Evolutionary conservation across 2,113 vertebrate species (phyloP).

Genomic region (Emberiza fucata): DNA sequence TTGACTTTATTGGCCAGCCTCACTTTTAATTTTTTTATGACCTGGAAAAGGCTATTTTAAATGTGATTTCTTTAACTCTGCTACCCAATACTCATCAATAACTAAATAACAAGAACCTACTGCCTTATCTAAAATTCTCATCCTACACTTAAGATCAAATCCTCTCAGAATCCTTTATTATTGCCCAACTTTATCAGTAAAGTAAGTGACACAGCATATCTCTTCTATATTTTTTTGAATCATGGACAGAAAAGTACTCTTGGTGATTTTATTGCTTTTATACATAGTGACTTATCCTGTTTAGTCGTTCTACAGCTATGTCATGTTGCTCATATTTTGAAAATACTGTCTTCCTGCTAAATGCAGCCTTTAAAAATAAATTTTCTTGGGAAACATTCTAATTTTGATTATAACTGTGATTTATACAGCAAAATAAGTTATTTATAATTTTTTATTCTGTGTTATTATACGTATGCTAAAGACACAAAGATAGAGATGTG

Average conservation of each 20-base stretch:
- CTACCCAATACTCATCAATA: background rate
- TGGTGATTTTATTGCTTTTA: background rate
- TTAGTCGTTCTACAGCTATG: background rate
- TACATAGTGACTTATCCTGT: background rate
- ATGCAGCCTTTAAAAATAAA: background rate
- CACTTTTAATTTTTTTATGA: background rate
- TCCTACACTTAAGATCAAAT: background rate
- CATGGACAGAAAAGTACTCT: background rate
- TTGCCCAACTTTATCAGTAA: background rate
- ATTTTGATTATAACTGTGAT: background rate
- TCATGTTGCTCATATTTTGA: background rate
- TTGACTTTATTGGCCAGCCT: background rate
- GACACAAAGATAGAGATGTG: background rate
- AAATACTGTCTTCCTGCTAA: background rate
- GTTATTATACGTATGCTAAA: background rate
- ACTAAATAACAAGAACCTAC: background rate
- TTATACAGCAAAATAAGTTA: background rate
- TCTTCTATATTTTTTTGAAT: background rate
- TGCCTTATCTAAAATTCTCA: background rate
- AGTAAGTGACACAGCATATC: background rate
- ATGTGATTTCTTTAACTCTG: background rate
- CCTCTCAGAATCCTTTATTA: background rate
- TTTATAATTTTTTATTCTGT: background rate
- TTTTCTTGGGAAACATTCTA: background rate
- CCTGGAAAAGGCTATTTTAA: background rate